Evolutionary conservation across 1,140 invertebrate species (phyloP).

Genomic region (Coboldia fuscipes): DNA sequence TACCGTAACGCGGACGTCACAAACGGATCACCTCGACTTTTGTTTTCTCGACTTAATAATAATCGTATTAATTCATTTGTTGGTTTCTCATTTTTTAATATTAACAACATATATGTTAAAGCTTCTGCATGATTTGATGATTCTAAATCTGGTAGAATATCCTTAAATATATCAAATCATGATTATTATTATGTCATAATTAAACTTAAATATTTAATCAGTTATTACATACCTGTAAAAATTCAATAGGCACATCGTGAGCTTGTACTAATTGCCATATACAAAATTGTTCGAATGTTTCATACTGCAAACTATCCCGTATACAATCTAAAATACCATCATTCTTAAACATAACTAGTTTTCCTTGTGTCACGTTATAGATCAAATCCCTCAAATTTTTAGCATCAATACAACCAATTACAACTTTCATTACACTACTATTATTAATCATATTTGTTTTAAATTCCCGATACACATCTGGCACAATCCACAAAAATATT

Average conservation of each 20-base stretch:
- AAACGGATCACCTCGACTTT: slow-evolving; percentile 53
- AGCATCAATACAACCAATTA: slow-evolving; percentile 75
- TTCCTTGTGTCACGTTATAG: slow-evolving; percentile 76
- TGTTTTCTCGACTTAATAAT: slow-evolving; percentile 56
- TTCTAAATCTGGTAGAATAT: slow-evolving; percentile 66
- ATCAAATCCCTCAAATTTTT: slow-evolving; percentile 73
- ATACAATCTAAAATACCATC: slow-evolving; percentile 47
- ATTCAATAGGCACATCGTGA: slow-evolving; percentile 78
- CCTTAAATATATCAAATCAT: slow-evolving; percentile 7
- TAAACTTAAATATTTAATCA: neutral
- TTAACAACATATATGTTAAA: slow-evolving; percentile 68
- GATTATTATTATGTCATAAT: neutral
- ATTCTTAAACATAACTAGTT: slow-evolving; percentile 56
- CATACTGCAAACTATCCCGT: slow-evolving; percentile 76
- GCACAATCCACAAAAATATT: slow-evolving; percentile 73
- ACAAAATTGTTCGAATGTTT: slow-evolving; percentile 91
- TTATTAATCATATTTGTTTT: slow-evolving; percentile 69
- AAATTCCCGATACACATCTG: slow-evolving; percentile 80
- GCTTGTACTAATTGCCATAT: slow-evolving; percentile 87
- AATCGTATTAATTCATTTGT: slow-evolving; percentile 66
- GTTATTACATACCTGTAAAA: slow-evolving; percentile 42
- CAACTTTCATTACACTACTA: slow-evolving; percentile 60
- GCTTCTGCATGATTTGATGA: slow-evolving; percentile 79
- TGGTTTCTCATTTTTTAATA: slow-evolving; percentile 81
- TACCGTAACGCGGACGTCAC: slow-evolving; percentile 65